These are phyloP conservation scores for Odocoileus hemionus DNA, from an alignment of 2,113 vertebrate genomes.

Conservation along the genomic window DNA sequence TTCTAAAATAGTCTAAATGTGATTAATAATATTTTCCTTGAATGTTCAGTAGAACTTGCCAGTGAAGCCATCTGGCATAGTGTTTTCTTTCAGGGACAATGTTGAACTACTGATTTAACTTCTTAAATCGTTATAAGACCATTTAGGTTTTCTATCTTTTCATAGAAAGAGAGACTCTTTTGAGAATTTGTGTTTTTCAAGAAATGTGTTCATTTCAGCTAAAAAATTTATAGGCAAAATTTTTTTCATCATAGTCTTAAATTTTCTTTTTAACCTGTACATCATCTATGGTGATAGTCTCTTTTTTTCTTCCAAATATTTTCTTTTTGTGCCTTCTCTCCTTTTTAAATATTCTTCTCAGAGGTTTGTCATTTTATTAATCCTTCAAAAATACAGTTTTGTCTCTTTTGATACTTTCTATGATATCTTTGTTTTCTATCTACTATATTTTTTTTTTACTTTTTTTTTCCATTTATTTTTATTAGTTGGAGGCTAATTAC, in stretches of 20 bases:
- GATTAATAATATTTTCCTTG: not conserved
- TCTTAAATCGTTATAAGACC: not conserved
- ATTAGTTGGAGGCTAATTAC: no score
- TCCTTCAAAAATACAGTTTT: not conserved
- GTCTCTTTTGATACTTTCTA: not conserved
- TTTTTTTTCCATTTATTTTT: no score
- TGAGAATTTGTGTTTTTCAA: not conserved
- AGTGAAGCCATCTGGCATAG: not conserved
- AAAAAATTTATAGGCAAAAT: not conserved
- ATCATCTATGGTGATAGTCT: not conserved
- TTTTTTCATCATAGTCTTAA: not conserved
- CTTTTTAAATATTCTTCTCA: not conserved
- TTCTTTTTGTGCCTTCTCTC: not conserved
- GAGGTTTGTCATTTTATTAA: not conserved
- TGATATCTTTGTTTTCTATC: not conserved
- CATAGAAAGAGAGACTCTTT: not conserved
- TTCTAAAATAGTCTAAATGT: not conserved
- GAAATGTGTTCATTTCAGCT: not conserved
- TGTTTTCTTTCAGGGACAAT: not conserved
- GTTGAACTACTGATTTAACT: not conserved
- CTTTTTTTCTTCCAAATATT: not conserved
- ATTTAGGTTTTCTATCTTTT: not conserved
- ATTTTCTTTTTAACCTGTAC: not conserved
- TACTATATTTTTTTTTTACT: not conserved
- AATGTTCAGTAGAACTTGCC: not conserved